Evolutionary conservation across 1,140 invertebrate species (phyloP).

Genomic region (Neodiprion fabricii): DNA sequence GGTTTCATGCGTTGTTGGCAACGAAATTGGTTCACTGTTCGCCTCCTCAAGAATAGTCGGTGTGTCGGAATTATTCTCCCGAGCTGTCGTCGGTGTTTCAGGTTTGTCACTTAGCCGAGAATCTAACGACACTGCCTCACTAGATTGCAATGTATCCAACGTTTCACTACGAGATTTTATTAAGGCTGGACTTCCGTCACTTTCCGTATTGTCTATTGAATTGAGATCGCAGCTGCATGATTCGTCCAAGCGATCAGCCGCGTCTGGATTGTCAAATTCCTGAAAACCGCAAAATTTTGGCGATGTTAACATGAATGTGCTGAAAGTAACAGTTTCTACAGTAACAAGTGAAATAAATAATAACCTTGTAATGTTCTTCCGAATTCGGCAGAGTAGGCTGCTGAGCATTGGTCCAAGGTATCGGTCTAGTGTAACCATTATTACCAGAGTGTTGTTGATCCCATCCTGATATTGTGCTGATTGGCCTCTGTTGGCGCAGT

Average conservation of each 20-base stretch:
- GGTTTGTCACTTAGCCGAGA: conserved; percentile 60
- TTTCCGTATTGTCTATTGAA: conserved; percentile 62
- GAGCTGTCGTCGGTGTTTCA: conserved; percentile 41
- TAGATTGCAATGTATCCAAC: conserved; percentile 52
- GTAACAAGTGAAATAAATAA: not conserved
- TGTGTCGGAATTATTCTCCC: conserved; percentile 46
- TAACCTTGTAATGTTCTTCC: conserved; percentile 56
- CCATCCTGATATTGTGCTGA: conserved; percentile 96
- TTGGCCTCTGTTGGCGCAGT: conserved; percentile 88
- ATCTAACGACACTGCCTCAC: conserved; percentile 62
- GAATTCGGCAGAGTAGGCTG: conserved; percentile 53
- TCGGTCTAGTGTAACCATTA: conserved; percentile 53
- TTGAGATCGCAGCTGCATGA: conserved; percentile 67
- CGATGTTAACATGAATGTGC: not conserved
- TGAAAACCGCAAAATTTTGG: conserved; percentile 20
- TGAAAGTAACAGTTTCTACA: conserved; percentile 15
- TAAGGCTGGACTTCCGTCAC: conserved; percentile 64
- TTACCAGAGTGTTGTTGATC: conserved; percentile 70
- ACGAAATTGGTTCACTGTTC: conserved; percentile 41
- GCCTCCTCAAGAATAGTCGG: conserved; percentile 49
- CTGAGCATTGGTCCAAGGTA: conserved; percentile 56
- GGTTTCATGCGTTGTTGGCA: conserved; percentile 50
- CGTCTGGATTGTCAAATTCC: conserved; percentile 54
- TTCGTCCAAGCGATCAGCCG: conserved; percentile 52
- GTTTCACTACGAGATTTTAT: conserved; percentile 55